phyloP scores from a whole-genome alignment of 2,888 invertebrate species.

The Tetanocera ferruginea region DNA sequence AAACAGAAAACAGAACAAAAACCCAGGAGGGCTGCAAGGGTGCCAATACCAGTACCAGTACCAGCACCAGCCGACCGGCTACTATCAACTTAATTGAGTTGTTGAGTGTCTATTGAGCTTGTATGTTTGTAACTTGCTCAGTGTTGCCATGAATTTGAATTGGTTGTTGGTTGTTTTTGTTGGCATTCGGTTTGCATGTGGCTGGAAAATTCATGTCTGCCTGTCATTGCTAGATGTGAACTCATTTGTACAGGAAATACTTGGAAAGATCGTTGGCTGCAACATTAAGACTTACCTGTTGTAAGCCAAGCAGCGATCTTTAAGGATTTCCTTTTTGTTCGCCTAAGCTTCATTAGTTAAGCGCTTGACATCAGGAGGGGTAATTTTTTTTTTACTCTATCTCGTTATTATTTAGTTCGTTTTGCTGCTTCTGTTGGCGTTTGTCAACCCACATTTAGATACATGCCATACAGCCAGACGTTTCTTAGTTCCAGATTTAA shows the following conservation, averaged over 20 bases:
- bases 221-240: constrained; percentile 54
- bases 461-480: not conserved
- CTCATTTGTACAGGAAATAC: constrained; percentile 55
- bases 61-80: constrained; percentile 16
- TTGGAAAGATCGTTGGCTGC: constrained; percentile 26
- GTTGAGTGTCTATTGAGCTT: constrained; percentile 54
- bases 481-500: not conserved
- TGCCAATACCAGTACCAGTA: no score
- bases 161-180: constrained; percentile 17
- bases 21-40: constrained; percentile 1
- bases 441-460: constrained; percentile 51
- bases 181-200: constrained; percentile 20
- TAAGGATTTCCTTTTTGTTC: not conserved
- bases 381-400: not conserved
- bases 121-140: constrained; percentile 38
- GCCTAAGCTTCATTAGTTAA: constrained; percentile 23
- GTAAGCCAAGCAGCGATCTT: not conserved
- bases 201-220: constrained; percentile 45
- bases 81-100: constrained; percentile 54
- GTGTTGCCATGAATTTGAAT: constrained; percentile 1
- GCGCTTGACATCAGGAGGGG: not conserved
- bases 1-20: not conserved
- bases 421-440: constrained; percentile 45
- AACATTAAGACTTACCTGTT: not conserved
- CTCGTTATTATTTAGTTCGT: not conserved